Base-by-base conservation (phyloP, 2,888 invertebrate genomes). In the Ophioninae sp. region DNA sequence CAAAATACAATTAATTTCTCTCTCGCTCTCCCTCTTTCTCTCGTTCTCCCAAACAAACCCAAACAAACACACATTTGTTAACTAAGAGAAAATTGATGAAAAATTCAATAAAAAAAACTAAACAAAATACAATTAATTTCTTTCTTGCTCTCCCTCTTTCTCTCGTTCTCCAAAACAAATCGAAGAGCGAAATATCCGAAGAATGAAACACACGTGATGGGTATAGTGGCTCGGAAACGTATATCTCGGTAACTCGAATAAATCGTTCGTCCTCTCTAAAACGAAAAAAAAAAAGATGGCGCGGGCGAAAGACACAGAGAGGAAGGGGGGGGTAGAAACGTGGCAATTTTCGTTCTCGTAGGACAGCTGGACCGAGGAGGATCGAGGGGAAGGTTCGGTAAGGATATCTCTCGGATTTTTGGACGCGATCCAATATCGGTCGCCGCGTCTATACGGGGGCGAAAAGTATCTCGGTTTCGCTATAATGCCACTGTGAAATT, bases 371-470 rank as follows among this genome's bases (percentile, higher is more conserved):
- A 20, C 20, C 30, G 41, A 37, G 6, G 67, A 9, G 39, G 67
- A 67, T 41, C 8, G 56, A 51, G 20, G 56, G 22, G 71, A 17
- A 56, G 56, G 20, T 58, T 8, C 61, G 61, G 39, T 56, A 44
- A 65, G 51, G 76, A 68, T 76, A 74, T 65, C 69, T 69, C 59
- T 59, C 63, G 81, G 44, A 68, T 79, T 58, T 84, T 81, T 84
- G 84, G 84, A 82, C 44, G 74, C 23, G 23, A 73, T 82, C 84
- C 84, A 85, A 85, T 82, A 80, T 80, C 79, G 72, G 76, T 80
- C 73, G 81, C 72, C 63, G 61, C 76, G 80, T 68, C 72, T 79
- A 79, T 73, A 79, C 73, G 79, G 79, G 73, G 79, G 79, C 67
- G 79, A 79, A 79, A 73, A 68, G 79, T 79, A 59, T 73, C 73